These are phyloP conservation scores for Aspiorhynchus laticeps DNA, from an alignment of 2,113 vertebrate genomes.

Conservation along the genomic window DNA sequence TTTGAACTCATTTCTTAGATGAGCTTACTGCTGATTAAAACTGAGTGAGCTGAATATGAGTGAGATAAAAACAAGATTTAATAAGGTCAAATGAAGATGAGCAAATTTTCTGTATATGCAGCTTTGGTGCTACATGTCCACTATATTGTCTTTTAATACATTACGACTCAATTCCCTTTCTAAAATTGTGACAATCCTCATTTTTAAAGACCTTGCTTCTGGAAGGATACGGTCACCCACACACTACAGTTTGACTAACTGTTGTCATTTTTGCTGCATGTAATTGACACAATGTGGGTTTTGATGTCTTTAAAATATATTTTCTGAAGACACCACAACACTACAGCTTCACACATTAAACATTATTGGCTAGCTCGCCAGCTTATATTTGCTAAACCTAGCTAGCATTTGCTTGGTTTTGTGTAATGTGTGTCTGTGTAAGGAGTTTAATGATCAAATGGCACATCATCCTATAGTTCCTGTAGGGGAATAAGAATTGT, in stretches of 20 bases:
- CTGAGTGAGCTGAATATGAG: background rate
- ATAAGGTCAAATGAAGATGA: background rate
- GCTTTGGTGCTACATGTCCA: background rate
- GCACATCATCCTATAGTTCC: background rate
- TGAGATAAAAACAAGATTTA: background rate
- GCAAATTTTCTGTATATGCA: background rate
- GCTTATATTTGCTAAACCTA: background rate
- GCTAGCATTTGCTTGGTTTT: background rate
- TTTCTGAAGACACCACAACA: background rate
- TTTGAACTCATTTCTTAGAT: background rate
- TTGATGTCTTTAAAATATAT: background rate
- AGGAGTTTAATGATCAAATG: background rate
- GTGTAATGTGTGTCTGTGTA: background rate
- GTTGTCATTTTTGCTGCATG: background rate
- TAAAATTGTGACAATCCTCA: background rate
- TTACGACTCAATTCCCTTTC: background rate
- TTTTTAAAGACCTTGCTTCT: background rate
- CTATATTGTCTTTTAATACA: background rate
- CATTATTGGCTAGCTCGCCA: background rate
- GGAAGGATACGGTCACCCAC: background rate
- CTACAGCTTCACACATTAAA: background rate
- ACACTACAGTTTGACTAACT: background rate
- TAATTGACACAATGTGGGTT: background rate
- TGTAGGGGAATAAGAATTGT: background rate
- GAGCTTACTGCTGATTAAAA: conserved; percentile 6